Evolutionary conservation across 1,140 invertebrate genomes (phyloP).

Genomic region (Ooceraea biroi): DNA sequence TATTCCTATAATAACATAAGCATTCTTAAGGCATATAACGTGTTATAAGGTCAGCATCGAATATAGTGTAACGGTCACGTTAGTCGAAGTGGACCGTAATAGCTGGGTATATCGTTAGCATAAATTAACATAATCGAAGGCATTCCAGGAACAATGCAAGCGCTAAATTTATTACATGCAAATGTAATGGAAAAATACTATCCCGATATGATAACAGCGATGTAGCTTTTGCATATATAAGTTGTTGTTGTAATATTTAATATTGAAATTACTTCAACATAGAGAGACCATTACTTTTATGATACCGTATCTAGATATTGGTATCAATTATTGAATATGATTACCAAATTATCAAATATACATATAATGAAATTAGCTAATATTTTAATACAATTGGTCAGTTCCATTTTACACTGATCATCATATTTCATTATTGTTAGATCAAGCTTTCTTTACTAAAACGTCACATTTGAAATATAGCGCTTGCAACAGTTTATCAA

Average conservation of each 20-base stretch:
- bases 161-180: not conserved
- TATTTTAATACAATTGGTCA: slow-evolving; percentile 1
- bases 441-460: not conserved
- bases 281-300: not conserved
- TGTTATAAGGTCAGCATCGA: not conserved
- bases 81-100: not conserved
- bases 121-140: slow-evolving; percentile 43
- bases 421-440: slow-evolving; percentile 4
- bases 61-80: not conserved
- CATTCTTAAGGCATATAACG: no score
- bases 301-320: not conserved
- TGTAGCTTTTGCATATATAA: no score
- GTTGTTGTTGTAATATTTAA: not conserved
- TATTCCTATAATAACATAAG: not conserved
- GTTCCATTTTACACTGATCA: not conserved
- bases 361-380: not conserved
- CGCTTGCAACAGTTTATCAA: slow-evolving; percentile 32
- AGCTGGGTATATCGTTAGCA: slow-evolving; percentile 6
- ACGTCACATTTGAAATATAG: slow-evolving; percentile 39
- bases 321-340: slow-evolving; percentile 4
- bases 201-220: not conserved
- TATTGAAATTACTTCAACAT: not conserved
- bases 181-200: slow-evolving; percentile 1
- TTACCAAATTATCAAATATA: not conserved
- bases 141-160: not conserved